Percentiles rank a stretch among this genome's conserved stretches.
phyloP scores from a whole-genome alignment of 92 coral and sea anemone genomes.

The Nematostella vectensis region DNA sequence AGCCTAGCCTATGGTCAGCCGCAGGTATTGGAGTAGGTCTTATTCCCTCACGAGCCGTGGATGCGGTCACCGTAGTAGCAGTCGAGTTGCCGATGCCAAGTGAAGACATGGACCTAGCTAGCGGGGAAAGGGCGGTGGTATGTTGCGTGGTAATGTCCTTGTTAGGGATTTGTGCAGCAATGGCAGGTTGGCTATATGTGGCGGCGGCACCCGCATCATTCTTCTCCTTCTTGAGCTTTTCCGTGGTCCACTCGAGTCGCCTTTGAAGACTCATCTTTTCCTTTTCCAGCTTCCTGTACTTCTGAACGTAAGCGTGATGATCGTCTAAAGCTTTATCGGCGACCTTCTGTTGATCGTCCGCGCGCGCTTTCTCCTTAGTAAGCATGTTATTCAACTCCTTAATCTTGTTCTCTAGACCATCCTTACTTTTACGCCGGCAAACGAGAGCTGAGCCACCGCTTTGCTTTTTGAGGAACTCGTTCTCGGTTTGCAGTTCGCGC shows the following conservation, averaged over 20 bases:
- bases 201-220: not conserved
- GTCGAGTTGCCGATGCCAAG: constrained; percentile 35
- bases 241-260: constrained; percentile 15
- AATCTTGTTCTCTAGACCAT: constrained; percentile 13
- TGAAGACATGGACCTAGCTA: constrained; percentile 58
- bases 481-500: constrained; percentile 17
- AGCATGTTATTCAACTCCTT: constrained; percentile 16
- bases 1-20: not conserved
- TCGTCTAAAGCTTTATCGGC: constrained; percentile 9
- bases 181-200: not conserved
- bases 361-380: constrained; percentile 20
- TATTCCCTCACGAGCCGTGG: constrained; percentile 1
- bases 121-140: constrained; percentile 23
- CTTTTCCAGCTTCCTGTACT: constrained; percentile 27
- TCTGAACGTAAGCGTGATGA: constrained; percentile 15
- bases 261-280: constrained; percentile 25
- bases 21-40: not conserved
- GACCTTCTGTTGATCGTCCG: constrained; percentile 29
- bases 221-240: constrained; percentile 18
- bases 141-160: constrained; percentile 3
- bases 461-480: constrained; percentile 18
- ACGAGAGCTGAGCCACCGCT: not conserved
- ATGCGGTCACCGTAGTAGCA: constrained; percentile 6
- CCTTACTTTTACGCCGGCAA: not conserved
- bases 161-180: not conserved